Percentiles rank a stretch among this genome's conserved stretches.
These are phyloP conservation scores for Prunella fulvescens DNA, from an alignment of 2,113 vertebrate genomes.

Conservation along the genomic window DNA sequence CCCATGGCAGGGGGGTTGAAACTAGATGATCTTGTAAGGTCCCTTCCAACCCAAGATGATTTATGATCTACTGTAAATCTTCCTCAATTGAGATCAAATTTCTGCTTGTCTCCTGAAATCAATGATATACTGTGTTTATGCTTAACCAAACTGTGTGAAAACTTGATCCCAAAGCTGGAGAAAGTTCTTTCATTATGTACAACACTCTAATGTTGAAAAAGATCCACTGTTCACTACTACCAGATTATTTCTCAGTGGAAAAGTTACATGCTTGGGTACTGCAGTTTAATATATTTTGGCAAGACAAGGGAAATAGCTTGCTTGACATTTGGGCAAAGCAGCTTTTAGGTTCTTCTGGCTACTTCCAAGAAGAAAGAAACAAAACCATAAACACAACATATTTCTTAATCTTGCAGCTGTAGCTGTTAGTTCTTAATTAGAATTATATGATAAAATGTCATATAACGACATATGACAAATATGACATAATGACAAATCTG, in stretches of 20 bases:
- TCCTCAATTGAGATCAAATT: neutral
- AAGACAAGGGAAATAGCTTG: neutral
- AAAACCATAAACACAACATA: neutral
- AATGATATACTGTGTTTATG: neutral
- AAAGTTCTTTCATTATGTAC: rapidly evolving
- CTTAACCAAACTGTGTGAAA: neutral
- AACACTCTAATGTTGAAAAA: neutral
- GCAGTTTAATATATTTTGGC: neutral
- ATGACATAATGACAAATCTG: no score
- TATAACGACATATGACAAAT: no score
- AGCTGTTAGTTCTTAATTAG: neutral
- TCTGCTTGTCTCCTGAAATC: neutral
- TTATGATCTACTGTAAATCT: neutral
- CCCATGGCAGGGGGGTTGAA: neutral
- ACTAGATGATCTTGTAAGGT: neutral
- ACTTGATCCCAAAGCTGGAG: neutral
- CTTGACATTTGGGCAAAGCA: neutral
- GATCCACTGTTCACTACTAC: neutral
- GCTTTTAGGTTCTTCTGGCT: neutral
- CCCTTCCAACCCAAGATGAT: neutral
- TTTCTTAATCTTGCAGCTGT: neutral
- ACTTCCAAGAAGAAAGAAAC: neutral
- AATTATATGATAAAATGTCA: neutral
- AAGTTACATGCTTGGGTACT: neutral
- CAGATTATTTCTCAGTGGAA: neutral